Base-by-base conservation (phyloP, 2,113 vertebrate genomes). In the Machaerirhynchus nigripectus region DNA sequence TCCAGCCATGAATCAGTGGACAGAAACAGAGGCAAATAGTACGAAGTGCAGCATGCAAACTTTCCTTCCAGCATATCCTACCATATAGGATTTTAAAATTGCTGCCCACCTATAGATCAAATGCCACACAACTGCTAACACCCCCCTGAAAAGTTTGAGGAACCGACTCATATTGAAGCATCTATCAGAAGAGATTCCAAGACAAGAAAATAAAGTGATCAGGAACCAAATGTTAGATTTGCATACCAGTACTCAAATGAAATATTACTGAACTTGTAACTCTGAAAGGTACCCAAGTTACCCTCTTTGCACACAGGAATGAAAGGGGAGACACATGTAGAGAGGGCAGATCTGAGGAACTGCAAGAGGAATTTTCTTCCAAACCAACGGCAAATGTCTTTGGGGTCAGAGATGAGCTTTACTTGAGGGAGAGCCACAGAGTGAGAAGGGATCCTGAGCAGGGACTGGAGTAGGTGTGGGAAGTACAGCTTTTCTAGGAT, bases 221-320 rank as follows among this genome's bases (percentile, higher is more conserved):
- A 3, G 27, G 13, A 86, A n/a, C 5, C 20, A 78, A 50, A 21
- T 11, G 2, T 11, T 74, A 75, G 50, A 68, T 74, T 15, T 46
- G 26, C 17, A 15, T 40, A 64, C 19, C 9, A 74, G 20, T 35
- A 47, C 5, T 50, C 9, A 46, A 69, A 69, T 12, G 26, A 56
- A 74, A 74, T 65, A 46, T 56, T 33, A 59, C 17, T 37, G 22
- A 73, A 44, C 28, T 63, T 44, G 5, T 39, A 40, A 50, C 33
- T 74, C 33, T 49, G 50, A 50, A 30, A 67, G 26, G 7, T 47
- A 37, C 15, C 15, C 21, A 22, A 37, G 17, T 44, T 63, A 37
- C 6, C 10, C 3, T 37, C 23, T 53, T 31, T 39, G 33, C 55
- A 69, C 15, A 27, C 2, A 3, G 20, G 20, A 55, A 69, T 0